Percentiles rank a stretch among this genome's conserved stretches.
Evolutionary conservation across 1,140 invertebrate genomes (phyloP).

Genomic region (Scaptomyza pallida): DNA sequence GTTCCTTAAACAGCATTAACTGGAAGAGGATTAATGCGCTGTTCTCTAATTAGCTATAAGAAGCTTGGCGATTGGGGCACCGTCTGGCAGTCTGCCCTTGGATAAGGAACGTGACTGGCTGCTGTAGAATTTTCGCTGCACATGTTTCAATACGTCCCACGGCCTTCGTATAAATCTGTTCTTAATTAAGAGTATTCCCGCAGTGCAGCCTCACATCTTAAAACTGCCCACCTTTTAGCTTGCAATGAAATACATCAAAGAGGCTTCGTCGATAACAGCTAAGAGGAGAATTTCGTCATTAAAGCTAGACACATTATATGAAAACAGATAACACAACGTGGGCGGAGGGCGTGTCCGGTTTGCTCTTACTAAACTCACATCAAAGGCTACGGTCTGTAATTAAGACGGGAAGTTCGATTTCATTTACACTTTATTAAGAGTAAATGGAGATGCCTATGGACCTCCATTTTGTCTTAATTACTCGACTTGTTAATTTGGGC

Average conservation of each 20-base stretch:
- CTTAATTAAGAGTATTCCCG: constrained; percentile 43
- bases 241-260: constrained; percentile 38
- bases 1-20: neutral
- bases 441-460: constrained; percentile 1
- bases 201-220: constrained; percentile 1
- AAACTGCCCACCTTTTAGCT: neutral
- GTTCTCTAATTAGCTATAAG: constrained; percentile 13
- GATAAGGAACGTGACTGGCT: constrained; percentile 2
- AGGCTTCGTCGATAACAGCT: constrained; percentile 21
- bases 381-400: constrained; percentile 37
- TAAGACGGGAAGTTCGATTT: constrained; percentile 33
- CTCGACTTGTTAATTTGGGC: constrained; percentile 48
- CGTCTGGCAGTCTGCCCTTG: neutral
- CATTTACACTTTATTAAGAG: constrained; percentile 49
- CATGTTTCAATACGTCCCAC: neutral
- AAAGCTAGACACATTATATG: constrained; percentile 25
- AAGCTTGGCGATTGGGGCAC: neutral
- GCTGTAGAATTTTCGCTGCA: neutral
- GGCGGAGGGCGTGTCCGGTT: neutral
- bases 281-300: constrained; percentile 9
- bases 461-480: neutral
- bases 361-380: constrained; percentile 6
- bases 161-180: constrained; percentile 10
- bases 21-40: neutral
- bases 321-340: constrained; percentile 16